Evolutionary conservation across 2,888 invertebrate species (phyloP).

Genomic region (Theodoxus fluviatilis): DNA sequence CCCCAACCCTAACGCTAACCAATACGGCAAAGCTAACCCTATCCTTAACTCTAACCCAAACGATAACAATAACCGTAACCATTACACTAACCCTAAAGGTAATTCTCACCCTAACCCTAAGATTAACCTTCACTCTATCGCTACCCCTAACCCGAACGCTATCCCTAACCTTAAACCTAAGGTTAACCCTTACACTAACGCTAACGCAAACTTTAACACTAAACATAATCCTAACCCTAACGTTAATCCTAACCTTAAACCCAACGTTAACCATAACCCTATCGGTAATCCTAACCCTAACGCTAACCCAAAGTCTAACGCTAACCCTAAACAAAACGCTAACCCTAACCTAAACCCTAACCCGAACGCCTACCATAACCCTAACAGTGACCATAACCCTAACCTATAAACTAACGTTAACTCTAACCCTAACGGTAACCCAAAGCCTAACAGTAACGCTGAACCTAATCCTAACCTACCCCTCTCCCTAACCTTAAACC

Average conservation of each 20-base stretch:
- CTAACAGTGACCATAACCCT: constrained; percentile 32
- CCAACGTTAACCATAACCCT: constrained; percentile 34
- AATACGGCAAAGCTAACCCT: constrained; percentile 41
- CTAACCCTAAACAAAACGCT: constrained; percentile 28
- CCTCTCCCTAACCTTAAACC: constrained; percentile 28
- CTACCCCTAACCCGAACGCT: constrained; percentile 38
- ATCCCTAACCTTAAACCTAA: constrained; percentile 42
- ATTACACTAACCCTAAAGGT: constrained; percentile 40
- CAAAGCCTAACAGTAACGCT: constrained; percentile 33
- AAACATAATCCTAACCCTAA: constrained; percentile 36
- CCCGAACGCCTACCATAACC: constrained; percentile 31
- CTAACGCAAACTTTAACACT: constrained; percentile 39
- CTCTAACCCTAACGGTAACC: constrained; percentile 28
- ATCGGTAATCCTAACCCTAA: constrained; percentile 21
- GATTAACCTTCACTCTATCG: constrained; percentile 39
- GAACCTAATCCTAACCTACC: constrained; percentile 33
- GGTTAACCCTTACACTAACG: constrained; percentile 37
- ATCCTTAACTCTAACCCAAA: constrained; percentile 45
- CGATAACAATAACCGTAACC: constrained; percentile 39
- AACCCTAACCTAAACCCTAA: constrained; percentile 30
- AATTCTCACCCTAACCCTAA: constrained; percentile 39
- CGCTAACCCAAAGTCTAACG: constrained; percentile 13
- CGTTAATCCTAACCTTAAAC: constrained; percentile 26
- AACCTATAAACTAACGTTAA: constrained; percentile 30
- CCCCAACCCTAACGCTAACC: constrained; percentile 42